phyloP scores from a whole-genome alignment of 2,113 vertebrate species.

The Collichthys lucidus region DNA sequence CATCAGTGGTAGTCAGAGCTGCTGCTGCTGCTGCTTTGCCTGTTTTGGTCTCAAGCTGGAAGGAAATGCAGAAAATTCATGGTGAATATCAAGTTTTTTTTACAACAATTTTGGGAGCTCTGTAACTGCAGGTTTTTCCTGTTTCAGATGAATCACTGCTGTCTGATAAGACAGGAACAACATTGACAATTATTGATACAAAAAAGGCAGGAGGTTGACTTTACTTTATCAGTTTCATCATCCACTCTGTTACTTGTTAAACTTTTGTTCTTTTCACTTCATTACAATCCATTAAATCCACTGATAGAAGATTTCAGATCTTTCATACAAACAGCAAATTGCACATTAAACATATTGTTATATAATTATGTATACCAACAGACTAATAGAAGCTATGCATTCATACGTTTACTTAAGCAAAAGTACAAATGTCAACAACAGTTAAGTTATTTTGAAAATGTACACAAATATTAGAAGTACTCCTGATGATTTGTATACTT shows the following conservation, averaged over 20 bases:
- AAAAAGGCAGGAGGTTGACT: not conserved
- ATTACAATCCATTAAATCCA: not conserved
- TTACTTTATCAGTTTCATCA: not conserved
- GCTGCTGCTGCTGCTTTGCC: constrained; percentile 85
- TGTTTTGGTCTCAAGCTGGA: constrained; percentile 90
- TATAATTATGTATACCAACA: too few relatives aligned
- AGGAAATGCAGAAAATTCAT: constrained; percentile 3
- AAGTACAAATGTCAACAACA: not conserved
- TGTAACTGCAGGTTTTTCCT: not conserved
- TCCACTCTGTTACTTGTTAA: not conserved
- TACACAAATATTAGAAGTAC: not conserved
- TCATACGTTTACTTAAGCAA: too few relatives aligned
- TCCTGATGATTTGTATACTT: not conserved
- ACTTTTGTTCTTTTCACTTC: not conserved
- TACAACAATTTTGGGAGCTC: too few relatives aligned
- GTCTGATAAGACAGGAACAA: not conserved
- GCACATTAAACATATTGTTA: too few relatives aligned
- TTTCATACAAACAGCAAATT: not conserved
- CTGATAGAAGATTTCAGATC: not conserved
- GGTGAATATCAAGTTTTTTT: not conserved
- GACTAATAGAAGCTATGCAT: not conserved
- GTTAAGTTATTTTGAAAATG: not conserved
- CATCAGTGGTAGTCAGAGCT: constrained; percentile 53
- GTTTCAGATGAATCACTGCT: not conserved
- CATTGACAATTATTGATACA: not conserved